These are phyloP conservation scores for Peromyscus californicus DNA, from an alignment of 2,113 vertebrate genomes.

Conservation along the genomic window DNA sequence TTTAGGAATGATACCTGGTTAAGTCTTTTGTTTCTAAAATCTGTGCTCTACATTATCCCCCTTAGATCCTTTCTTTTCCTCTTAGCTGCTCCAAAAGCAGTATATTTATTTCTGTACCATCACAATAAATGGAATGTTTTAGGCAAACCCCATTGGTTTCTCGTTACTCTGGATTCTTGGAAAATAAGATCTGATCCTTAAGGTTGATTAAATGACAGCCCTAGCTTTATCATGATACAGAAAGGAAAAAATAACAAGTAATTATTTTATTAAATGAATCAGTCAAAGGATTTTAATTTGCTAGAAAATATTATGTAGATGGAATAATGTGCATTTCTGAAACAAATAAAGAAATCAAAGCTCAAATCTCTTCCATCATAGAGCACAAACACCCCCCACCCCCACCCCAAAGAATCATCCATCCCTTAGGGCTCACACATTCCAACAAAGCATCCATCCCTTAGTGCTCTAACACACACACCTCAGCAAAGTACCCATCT, in stretches of 20 bases:
- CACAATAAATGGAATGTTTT: neutral
- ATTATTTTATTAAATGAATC: neutral
- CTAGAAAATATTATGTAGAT: neutral
- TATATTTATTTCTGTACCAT: neutral
- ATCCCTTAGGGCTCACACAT: neutral
- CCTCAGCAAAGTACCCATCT: neutral
- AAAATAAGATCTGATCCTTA: neutral
- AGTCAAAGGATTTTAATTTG: neutral
- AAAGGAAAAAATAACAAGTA: neutral
- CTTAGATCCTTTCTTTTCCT: neutral
- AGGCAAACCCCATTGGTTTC: neutral
- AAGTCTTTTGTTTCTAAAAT: neutral
- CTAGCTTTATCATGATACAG: neutral
- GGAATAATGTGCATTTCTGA: neutral
- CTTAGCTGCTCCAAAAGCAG: neutral
- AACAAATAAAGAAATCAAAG: conserved; percentile 29
- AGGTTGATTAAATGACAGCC: neutral
- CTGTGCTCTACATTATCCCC: neutral
- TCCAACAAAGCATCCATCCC: neutral
- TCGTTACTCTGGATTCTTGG: neutral
- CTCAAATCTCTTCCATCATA: neutral
- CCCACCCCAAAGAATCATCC: neutral
- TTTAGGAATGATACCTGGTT: neutral
- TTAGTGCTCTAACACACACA: neutral
- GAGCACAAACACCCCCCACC: neutral